Evolutionary conservation across 30 jellyfish, hydroid and myxozoan genomes (phyloP).

Genomic region (Hydractinia echinata): DNA sequence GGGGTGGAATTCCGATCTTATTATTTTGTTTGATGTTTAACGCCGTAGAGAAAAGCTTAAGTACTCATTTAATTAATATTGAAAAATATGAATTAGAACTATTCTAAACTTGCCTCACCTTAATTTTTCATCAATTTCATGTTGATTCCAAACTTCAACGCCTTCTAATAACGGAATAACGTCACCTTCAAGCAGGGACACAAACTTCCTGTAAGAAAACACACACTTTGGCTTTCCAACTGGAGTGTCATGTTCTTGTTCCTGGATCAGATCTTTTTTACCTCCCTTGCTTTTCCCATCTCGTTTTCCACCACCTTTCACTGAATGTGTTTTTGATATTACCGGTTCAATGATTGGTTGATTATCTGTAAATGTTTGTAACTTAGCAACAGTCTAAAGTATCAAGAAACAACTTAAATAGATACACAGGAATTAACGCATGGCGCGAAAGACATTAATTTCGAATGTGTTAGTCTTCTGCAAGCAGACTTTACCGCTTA

Average conservation of each 20-base stretch:
- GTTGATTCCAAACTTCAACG: not conserved
- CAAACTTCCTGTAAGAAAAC: not conserved
- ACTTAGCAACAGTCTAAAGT: not conserved
- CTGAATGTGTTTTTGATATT: not conserved
- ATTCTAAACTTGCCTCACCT: not conserved
- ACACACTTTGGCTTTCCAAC: not conserved
- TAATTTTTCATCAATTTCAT: not conserved
- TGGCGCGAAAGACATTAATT: too few species aligned
- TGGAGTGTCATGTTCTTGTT: not conserved
- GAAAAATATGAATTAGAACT: too few species aligned
- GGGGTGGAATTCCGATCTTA: too few species aligned
- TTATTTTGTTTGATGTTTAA: too few species aligned
- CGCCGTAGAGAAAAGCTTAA: too few species aligned
- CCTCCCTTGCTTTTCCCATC: not conserved
- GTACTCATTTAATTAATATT: too few species aligned
- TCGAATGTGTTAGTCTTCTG: too few species aligned
- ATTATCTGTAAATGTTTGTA: not conserved
- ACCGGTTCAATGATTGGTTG: not conserved
- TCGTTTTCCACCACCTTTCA: not conserved
- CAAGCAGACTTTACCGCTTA: too few species aligned
- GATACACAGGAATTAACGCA: not conserved
- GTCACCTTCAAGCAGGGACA: not conserved
- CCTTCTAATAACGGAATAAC: not conserved
- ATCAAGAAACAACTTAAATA: not conserved
- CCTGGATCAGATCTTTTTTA: not conserved